Conservation (phyloP, 2,113 vertebrate species). For the Colinus virginianus region DNA sequence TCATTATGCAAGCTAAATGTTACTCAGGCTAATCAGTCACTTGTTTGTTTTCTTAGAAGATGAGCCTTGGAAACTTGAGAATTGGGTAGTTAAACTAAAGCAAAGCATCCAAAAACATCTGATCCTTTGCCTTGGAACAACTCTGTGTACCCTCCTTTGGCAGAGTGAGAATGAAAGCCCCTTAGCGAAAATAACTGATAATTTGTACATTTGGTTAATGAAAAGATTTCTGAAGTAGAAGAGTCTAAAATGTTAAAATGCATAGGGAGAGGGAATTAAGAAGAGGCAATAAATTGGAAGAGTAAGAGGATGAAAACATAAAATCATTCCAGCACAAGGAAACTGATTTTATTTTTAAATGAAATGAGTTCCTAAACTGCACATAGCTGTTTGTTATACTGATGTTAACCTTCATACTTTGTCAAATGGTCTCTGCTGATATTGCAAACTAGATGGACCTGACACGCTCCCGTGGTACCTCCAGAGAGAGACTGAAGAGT, state of each 20-base stretch:
- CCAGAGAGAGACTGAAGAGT: neutral
- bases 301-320: neutral
- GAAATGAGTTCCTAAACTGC: neutral
- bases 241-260: neutral
- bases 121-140: neutral
- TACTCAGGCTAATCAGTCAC: neutral
- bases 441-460: neutral
- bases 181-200: neutral
- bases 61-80: neutral
- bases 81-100: slow-evolving; percentile 6
- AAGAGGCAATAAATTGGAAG: neutral
- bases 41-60: neutral
- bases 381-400: neutral
- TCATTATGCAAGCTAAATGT: neutral
- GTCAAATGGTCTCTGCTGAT: neutral
- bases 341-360: neutral
- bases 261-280: neutral
- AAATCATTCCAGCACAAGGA: neutral
- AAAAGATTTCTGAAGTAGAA: neutral
- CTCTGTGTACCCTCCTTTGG: neutral
- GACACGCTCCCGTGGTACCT: rapidly evolving
- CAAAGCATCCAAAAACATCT: neutral
- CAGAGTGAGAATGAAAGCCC: neutral
- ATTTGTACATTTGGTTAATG: neutral
- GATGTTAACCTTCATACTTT: neutral